Base-by-base conservation (phyloP, 2,888 invertebrate genomes). In the Pediacus dermestoides region DNA sequence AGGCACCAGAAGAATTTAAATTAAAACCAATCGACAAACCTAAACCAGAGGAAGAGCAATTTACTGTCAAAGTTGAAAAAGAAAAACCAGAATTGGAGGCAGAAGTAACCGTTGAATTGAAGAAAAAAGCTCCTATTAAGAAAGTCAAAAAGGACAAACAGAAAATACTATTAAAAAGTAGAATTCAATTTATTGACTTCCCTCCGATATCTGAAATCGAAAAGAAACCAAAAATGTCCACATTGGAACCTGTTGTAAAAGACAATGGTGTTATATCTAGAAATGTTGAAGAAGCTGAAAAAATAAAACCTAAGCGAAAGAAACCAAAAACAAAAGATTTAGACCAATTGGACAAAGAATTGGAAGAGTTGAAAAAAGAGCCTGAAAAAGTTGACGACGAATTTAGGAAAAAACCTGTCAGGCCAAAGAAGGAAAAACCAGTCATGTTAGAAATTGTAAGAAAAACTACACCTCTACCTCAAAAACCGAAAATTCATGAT, bases 101-200 rank as follows among this genome's bases (percentile, higher is more conserved):
- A 27, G 34, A 38, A 16, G 8, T 10, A 13, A 33, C 22, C 30
- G 39, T 28, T 23, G 35, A 42, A 34, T 15, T 32, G 16, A 31
- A 38, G 25, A 39, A 13, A 22, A 7, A n/a, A n/a, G n/a, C 60
- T 55, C 72, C 60, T 2, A 72, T 70, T 43, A 66, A 69, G 8
- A 66, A 67, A 37, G 63, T 67, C 10, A 63, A 64, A 50, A 28
- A 46, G 47, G 30, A 36, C n/a, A 2, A 42, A 54, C 64, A 2
- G 30, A 64, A 61, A 46, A 44, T 84, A 27, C 75, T 81, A 60
- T 66, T 87, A 2, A 84, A 82, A 57, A 86, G 85, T 61, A 74
- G 82, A 49, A 82, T 86, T 11, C 74, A 70, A 30, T 75, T 74
- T 51, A 61, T 74, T 1, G 70, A 71, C 34, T 72, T 72, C 48